Conservation (phyloP, 2,888 invertebrate species). For the Deilephila porcellus region DNA sequence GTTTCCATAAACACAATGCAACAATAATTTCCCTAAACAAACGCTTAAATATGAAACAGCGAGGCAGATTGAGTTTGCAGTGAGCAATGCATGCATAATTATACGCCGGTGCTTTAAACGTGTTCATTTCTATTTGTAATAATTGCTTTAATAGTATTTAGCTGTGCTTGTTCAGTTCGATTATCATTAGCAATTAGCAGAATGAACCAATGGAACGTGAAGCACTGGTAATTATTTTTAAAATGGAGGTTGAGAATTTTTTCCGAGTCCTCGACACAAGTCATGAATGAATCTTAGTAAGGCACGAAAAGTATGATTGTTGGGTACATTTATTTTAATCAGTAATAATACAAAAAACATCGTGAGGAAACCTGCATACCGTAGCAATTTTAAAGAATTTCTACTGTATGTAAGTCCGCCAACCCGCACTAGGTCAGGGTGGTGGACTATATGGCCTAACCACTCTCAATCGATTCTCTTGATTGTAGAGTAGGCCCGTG, state of each 20-base stretch:
- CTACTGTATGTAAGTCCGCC: too few relatives aligned
- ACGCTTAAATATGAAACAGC: neutral
- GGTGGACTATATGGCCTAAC: too few relatives aligned
- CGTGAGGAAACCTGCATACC: neutral
- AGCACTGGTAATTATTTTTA: neutral
- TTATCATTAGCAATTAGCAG: neutral
- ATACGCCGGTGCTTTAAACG: neutral
- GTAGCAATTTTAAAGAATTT: too few relatives aligned
- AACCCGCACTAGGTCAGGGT: too few relatives aligned
- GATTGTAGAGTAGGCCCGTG: too few relatives aligned
- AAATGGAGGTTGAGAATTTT: too few relatives aligned
- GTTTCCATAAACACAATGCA: neutral
- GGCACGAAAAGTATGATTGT: too few relatives aligned
- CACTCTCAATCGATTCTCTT: too few relatives aligned
- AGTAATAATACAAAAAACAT: neutral
- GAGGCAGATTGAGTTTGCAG: neutral
- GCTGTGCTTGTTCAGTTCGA: neutral
- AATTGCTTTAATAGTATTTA: neutral
- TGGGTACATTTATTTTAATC: neutral
- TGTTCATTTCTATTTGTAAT: neutral
- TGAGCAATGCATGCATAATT: conserved; percentile 8
- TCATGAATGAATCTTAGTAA: too few relatives aligned
- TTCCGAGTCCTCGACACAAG: too few relatives aligned
- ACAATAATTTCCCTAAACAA: neutral
- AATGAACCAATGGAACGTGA: neutral